Evolutionary conservation across 2,888 invertebrate species (phyloP), one percentile per base, ranked within the genome.

Genomic region (Carabus problematicus): DNA sequence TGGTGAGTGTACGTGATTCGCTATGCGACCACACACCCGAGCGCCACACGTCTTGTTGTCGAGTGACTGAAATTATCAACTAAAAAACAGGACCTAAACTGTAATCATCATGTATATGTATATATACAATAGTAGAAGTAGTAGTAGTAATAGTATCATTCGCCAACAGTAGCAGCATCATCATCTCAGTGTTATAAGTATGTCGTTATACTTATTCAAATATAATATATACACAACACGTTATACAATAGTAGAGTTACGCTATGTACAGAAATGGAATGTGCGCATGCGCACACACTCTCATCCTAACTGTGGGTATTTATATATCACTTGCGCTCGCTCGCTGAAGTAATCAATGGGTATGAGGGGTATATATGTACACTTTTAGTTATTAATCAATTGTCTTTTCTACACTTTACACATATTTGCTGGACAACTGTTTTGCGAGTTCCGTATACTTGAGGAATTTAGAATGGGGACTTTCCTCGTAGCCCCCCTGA

Each of bases 371-470:
- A 29, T 29, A 6, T 29, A 29, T 29, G 29, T 29, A 29, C 29
- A 29, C 29, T 29, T 29, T 29, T 6, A 29, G 29, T 29, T 29
- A 29, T 6, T 29, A 6, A 29, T 29, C 29, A 29, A 3, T 2
- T 6, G 29, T 29, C 29, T 29, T n/a, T n/a, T n/a, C n/a, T n/a
- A n/a, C 76, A 84, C 16, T 16, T 89, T 91, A 94, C 88, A 93
- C 93, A 86, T 95, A 96, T 86, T 97, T 97, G 85, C 95, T 96
- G 81, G 97, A 97, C 82, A 98, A 87, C 85, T 98, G 97, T 85
- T 97, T 97, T 79, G 98, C 98, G 84, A 98, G 90, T 85, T 98
- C 97, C 81, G 97, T 97, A 85, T 98, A 98, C 86, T 97, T 97
- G 76, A 97, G 91, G 87, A 97, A 97, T 86, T 97, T 98, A 77